phyloP scores from a whole-genome alignment of 2,797 vertebrate genomes.

The Falco cherrug region DNA sequence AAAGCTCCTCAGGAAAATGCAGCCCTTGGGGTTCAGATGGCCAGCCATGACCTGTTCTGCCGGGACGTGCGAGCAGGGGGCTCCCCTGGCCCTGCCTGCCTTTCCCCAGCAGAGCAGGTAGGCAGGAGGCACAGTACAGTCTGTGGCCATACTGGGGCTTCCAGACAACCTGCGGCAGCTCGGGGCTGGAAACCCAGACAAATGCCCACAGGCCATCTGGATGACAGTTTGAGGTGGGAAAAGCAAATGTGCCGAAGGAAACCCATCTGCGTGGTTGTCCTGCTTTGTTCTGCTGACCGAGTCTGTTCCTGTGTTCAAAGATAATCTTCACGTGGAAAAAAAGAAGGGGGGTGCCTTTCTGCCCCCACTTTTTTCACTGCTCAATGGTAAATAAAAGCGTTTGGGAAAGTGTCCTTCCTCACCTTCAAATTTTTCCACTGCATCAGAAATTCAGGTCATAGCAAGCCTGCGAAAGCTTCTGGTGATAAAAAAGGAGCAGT shows the following conservation, averaged over 20 bases:
- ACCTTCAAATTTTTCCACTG: neutral
- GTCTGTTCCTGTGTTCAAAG: neutral
- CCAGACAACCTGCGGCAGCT: neutral
- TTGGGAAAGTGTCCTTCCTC: neutral
- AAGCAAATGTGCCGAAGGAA: neutral
- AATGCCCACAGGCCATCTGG: neutral
- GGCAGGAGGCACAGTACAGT: neutral
- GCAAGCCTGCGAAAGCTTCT: neutral
- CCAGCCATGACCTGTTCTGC: neutral
- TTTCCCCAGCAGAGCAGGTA: neutral
- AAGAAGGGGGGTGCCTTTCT: neutral
- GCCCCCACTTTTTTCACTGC: neutral
- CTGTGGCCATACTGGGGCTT: neutral
- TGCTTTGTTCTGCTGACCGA: accelerated
- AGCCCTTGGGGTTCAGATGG: neutral
- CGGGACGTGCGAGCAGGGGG: neutral
- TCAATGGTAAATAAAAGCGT: neutral
- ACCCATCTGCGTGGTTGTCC: neutral
- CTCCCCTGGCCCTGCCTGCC: neutral
- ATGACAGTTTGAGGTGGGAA: neutral
- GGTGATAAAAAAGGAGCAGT: neutral
- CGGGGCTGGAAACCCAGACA: neutral
- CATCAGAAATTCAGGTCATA: neutral
- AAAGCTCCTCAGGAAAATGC: neutral
- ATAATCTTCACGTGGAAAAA: neutral